A percentile compares a stretch with the other conserved stretches of the same genome.
These are phyloP conservation scores for Caerostris extrusa DNA, from an alignment of 1,140 invertebrate genomes.

Conservation along the genomic window DNA sequence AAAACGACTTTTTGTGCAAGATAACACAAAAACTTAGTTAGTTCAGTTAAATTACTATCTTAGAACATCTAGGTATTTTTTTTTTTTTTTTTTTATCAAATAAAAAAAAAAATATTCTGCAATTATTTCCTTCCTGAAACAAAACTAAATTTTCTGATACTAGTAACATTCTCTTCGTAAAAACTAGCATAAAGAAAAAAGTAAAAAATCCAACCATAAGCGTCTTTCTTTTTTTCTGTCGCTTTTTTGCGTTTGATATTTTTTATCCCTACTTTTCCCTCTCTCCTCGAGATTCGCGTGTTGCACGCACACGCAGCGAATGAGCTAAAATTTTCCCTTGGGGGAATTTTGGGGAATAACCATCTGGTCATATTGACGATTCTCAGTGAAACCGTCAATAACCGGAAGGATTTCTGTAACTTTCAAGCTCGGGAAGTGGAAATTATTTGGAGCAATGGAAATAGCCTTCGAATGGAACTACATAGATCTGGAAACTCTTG, in stretches of 20 bases:
- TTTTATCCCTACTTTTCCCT: background rate
- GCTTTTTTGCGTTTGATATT: conserved; percentile 7
- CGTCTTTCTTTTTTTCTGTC: conserved; percentile 1
- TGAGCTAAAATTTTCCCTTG: conserved; percentile 43
- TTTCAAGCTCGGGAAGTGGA: background rate
- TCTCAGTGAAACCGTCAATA: conserved; percentile 68
- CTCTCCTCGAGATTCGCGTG: conserved; percentile 40
- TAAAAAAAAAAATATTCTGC: conserved; percentile 36
- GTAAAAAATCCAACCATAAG: conserved; percentile 2
- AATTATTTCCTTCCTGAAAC: conserved; percentile 50
- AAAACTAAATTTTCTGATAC: conserved; percentile 57
- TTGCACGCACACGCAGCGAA: conserved; percentile 14
- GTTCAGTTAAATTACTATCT: background rate
- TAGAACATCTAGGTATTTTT: background rate
- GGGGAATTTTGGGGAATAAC: conserved; percentile 57
- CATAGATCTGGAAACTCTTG: no score
- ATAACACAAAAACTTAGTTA: conserved; percentile 9
- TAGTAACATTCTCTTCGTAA: conserved; percentile 39
- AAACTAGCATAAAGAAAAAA: background rate
- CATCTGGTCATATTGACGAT: conserved; percentile 48
- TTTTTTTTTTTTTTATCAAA: conserved; percentile 9
- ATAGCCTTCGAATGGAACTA: background rate
- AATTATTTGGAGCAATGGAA: background rate
- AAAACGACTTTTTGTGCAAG: background rate
- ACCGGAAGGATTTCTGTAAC: background rate